Evolutionary conservation across 2,888 invertebrate species (phyloP).

Genomic region (Ectemnius cavifrons): DNA sequence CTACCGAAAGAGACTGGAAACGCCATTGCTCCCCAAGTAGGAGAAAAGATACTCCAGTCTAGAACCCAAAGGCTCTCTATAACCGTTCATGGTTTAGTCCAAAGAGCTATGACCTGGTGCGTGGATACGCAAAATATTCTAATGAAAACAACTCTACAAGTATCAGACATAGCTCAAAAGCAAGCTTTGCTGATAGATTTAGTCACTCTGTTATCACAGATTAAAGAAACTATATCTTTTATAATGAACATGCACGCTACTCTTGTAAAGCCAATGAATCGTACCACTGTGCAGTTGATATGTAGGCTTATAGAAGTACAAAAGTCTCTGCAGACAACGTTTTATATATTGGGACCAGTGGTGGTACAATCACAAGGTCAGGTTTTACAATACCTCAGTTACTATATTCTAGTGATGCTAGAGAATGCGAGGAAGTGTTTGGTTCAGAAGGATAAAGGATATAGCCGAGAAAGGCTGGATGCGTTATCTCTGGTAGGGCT

Average conservation of each 20-base stretch:
- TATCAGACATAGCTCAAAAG: slow-evolving; percentile 72
- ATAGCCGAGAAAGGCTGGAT: slow-evolving; percentile 72
- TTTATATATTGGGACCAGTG: slow-evolving; percentile 84
- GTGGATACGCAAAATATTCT: slow-evolving; percentile 79
- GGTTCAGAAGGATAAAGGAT: slow-evolving; percentile 69
- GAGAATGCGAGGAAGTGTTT: slow-evolving; percentile 81
- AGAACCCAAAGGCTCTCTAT: slow-evolving; percentile 65
- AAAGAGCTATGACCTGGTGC: slow-evolving; percentile 78
- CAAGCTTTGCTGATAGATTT: slow-evolving; percentile 81
- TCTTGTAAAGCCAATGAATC: slow-evolving; percentile 87
- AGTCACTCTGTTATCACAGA: slow-evolving; percentile 76
- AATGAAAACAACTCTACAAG: slow-evolving; percentile 80
- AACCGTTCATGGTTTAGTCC: slow-evolving; percentile 78
- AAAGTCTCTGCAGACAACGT: slow-evolving; percentile 86
- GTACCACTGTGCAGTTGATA: slow-evolving; percentile 85
- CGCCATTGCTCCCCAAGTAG: slow-evolving; percentile 63
- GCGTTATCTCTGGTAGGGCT: slow-evolving; percentile 70
- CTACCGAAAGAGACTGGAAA: slow-evolving; percentile 78
- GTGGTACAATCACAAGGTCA: slow-evolving; percentile 87
- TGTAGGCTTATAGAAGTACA: slow-evolving; percentile 90
- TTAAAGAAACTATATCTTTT: slow-evolving; percentile 80
- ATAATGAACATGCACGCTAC: slow-evolving; percentile 85
- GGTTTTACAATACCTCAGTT: slow-evolving; percentile 88
- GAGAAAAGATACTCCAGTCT: slow-evolving; percentile 67
- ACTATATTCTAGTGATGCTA: slow-evolving; percentile 85